Conservation (phyloP, 2,113 vertebrate genomes). For the Macroglossus sobrinus region DNA sequence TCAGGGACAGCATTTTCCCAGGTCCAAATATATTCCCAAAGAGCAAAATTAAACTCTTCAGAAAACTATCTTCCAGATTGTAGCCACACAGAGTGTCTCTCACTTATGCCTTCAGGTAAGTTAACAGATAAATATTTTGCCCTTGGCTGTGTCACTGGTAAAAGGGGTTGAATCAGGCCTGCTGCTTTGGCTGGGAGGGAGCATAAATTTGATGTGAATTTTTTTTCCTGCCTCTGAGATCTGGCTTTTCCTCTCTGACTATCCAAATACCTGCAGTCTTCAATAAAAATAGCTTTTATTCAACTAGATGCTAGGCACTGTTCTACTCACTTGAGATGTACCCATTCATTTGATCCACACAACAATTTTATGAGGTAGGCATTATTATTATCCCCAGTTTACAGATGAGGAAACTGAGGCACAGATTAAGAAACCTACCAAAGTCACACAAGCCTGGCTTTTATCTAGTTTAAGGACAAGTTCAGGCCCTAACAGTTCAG, state of each 20-base stretch:
- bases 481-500: neutral
- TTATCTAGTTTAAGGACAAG: neutral
- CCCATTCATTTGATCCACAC: neutral
- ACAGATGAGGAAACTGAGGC: slow-evolving; percentile 13
- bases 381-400: neutral
- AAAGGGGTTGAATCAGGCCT: neutral
- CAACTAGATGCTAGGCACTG: neutral
- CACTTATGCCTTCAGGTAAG: neutral
- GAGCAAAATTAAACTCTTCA: slow-evolving; percentile 23
- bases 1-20: neutral
- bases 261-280: neutral
- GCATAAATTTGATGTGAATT: neutral
- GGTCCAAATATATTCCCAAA: slow-evolving; percentile 23
- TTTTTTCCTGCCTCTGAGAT: neutral
- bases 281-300: neutral
- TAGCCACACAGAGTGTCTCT: neutral
- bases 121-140: neutral
- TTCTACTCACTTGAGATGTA: neutral
- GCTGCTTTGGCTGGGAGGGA: neutral
- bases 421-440: neutral
- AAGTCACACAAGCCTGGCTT: neutral
- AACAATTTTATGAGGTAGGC: neutral
- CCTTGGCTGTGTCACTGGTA: neutral
- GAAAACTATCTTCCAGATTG: neutral
- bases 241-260: neutral